phyloP scores from a whole-genome alignment of 1,140 invertebrate genomes.

The Cheumatopsyche charites region DNA sequence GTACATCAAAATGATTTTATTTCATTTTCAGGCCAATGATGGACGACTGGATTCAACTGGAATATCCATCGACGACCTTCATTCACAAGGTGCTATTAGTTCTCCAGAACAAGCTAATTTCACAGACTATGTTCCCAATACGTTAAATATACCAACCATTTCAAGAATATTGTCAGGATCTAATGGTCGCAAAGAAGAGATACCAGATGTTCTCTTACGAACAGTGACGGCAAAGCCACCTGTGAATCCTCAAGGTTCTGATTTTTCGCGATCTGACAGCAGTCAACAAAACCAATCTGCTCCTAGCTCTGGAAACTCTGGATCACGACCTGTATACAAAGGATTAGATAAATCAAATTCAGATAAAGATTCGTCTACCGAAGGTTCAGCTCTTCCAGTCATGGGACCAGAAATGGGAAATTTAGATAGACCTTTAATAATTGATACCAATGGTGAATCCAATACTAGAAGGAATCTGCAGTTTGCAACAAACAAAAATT shows the following conservation, averaged over 20 bases:
- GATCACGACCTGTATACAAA: constrained; percentile 53
- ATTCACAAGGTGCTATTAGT: constrained; percentile 45
- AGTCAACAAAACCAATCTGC: constrained; percentile 57
- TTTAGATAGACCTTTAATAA: constrained; percentile 59
- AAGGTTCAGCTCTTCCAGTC: constrained; percentile 59
- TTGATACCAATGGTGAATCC: constrained; percentile 60
- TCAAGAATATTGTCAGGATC: constrained; percentile 80
- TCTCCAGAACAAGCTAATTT: constrained; percentile 60
- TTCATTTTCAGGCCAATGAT: constrained; percentile 53
- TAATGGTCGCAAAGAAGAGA: constrained; percentile 79
- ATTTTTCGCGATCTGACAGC: constrained; percentile 26
- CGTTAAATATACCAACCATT: constrained; percentile 72
- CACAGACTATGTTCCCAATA: constrained; percentile 69
- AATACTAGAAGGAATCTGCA: constrained; percentile 61
- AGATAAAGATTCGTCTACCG: constrained; percentile 56
- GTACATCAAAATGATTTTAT: neutral
- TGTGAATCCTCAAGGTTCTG: constrained; percentile 30
- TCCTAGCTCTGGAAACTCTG: constrained; percentile 53
- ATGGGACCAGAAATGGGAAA: constrained; percentile 62
- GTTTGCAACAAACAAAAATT: constrained; percentile 56
- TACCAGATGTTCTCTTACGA: constrained; percentile 73
- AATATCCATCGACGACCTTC: constrained; percentile 52
- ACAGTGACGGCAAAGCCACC: constrained; percentile 70
- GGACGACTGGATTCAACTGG: constrained; percentile 58
- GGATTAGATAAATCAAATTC: constrained; percentile 56